phyloP scores from a whole-genome alignment of 2,888 invertebrate genomes.

The Neoaliturus tenellus region DNA sequence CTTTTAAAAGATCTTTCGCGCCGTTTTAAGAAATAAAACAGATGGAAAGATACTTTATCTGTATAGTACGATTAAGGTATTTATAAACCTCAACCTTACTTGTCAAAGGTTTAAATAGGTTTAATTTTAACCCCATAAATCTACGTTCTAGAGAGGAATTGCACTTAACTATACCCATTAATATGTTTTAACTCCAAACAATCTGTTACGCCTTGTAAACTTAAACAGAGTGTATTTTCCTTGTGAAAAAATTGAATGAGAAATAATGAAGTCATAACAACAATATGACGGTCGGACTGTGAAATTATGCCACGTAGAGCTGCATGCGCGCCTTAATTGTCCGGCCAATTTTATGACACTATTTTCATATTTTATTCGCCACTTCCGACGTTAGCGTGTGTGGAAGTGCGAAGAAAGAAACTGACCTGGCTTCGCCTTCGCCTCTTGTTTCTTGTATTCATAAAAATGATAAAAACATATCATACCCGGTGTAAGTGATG shows the following conservation, averaged over 20 bases:
- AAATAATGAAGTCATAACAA: slow-evolving; percentile 32
- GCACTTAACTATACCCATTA: neutral
- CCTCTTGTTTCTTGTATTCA: too few relatives aligned
- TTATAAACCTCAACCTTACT: too few relatives aligned
- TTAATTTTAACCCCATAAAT: too few relatives aligned
- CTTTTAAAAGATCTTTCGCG: too few relatives aligned
- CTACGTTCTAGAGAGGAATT: too few relatives aligned
- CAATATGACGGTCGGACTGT: neutral
- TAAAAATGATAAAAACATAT: too few relatives aligned
- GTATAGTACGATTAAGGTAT: too few relatives aligned
- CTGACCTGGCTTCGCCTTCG: neutral
- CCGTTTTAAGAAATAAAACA: too few relatives aligned
- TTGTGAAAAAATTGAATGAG: neutral
- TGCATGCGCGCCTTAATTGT: slow-evolving; percentile 36
- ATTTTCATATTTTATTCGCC: slow-evolving; percentile 54
- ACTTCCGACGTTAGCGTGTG: slow-evolving; percentile 51
- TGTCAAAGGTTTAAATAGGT: too few relatives aligned
- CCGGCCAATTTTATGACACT: slow-evolving; percentile 36
- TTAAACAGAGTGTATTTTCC: neutral
- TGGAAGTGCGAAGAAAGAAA: neutral
- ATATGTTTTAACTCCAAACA: neutral
- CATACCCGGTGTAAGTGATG: too few relatives aligned
- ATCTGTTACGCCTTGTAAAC: neutral
- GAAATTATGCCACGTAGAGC: neutral
- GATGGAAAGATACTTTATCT: too few relatives aligned